Percentiles rank a stretch among this genome's conserved stretches.
These are phyloP conservation scores for Todus mexicanus DNA, from an alignment of 2,797 vertebrate species.

Conservation along the genomic window DNA sequence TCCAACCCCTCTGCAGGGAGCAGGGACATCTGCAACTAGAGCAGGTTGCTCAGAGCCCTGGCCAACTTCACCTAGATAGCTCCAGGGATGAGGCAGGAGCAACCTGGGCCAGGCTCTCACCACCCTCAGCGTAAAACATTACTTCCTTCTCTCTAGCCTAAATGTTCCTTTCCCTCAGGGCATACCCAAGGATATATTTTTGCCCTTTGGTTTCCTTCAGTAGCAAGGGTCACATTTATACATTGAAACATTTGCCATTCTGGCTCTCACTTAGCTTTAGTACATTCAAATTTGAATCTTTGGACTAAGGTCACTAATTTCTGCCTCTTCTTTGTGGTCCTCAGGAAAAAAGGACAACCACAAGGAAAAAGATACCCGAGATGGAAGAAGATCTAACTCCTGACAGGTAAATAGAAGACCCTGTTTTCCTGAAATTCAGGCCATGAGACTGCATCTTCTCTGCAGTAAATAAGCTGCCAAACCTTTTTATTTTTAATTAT, in stretches of 20 bases:
- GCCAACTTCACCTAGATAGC: neutral
- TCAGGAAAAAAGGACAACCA: conserved; percentile 57
- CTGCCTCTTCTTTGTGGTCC: conserved; percentile 12
- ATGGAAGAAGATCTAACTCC: conserved; percentile 80
- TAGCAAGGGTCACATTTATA: neutral
- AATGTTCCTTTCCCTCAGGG: neutral
- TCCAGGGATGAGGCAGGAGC: neutral
- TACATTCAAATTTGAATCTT: neutral
- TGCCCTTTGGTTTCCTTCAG: neutral
- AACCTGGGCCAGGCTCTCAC: neutral
- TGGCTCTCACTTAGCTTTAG: neutral
- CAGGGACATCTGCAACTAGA: neutral
- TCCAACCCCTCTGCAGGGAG: neutral
- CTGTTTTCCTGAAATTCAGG: neutral
- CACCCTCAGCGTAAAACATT: neutral
- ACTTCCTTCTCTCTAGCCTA: neutral
- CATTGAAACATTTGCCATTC: neutral
- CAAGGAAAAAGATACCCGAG: conserved; percentile 55
- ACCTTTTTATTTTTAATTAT: neutral
- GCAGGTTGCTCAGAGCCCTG: neutral
- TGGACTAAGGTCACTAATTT: neutral
- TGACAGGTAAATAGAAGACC: conserved; percentile 73
- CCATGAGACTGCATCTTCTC: neutral
- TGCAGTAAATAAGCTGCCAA: neutral
- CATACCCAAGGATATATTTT: neutral